Conservation (phyloP, 2,888 invertebrate species). For the Theretra japonica region DNA sequence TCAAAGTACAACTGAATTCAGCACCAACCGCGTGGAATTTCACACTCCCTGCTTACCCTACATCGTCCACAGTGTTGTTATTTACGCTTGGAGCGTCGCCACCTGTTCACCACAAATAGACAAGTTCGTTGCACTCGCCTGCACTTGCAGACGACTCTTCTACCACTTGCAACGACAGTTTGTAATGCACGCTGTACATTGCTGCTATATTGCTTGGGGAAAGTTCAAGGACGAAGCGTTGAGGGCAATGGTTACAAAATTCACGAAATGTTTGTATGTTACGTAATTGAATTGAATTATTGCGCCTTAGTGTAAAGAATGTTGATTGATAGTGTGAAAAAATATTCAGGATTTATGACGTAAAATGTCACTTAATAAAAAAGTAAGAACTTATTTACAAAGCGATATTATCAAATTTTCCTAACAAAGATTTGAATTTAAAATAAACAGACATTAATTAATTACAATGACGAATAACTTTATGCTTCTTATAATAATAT, state of each 20-base stretch:
- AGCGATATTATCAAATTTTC: too few relatives aligned
- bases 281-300: neutral
- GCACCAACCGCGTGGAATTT: neutral
- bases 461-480: too few relatives aligned
- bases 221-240: neutral
- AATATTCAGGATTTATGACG: neutral
- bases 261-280: neutral
- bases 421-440: too few relatives aligned
- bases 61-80: constrained; percentile 9
- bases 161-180: neutral
- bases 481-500: too few relatives aligned
- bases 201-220: neutral
- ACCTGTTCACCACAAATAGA: constrained; percentile 26
- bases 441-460: too few relatives aligned
- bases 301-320: neutral
- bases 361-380: neutral
- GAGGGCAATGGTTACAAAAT: neutral
- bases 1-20: neutral
- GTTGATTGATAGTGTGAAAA: neutral
- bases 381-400: neutral
- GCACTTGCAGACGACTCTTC: constrained; percentile 13
- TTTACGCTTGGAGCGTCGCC: constrained; percentile 7
- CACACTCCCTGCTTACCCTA: neutral
- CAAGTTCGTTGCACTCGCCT: constrained; percentile 9
- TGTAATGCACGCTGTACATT: neutral